Evolutionary conservation across 2,797 vertebrate species (phyloP).

Genomic region (Prionace glauca): DNA sequence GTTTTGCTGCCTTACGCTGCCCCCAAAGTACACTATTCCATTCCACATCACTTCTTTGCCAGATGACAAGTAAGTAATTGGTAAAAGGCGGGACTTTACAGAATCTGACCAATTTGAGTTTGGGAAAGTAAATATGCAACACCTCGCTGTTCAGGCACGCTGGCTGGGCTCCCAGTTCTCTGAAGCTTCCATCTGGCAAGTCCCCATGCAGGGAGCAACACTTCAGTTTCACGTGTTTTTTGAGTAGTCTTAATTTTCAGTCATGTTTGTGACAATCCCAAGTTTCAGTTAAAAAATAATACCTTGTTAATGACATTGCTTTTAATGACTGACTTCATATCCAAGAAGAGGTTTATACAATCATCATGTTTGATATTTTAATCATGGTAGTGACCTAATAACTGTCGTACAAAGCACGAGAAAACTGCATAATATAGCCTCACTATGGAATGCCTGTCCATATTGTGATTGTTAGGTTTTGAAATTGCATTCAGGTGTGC

Average conservation of each 20-base stretch:
- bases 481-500: background rate
- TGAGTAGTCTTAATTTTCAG: background rate
- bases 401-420: background rate
- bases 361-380: background rate
- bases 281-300: background rate
- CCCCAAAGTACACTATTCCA: conserved; percentile 76
- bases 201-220: background rate
- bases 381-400: background rate
- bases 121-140: background rate
- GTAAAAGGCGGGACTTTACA: background rate
- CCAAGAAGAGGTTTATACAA: too few species aligned
- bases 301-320: background rate
- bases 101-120: background rate
- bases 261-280: background rate
- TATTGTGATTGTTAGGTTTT: background rate
- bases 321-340: background rate
- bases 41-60: conserved; percentile 84
- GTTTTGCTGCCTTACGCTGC: conserved; percentile 77
- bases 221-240: background rate
- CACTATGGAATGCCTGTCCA: background rate
- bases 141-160: background rate
- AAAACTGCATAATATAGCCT: background rate
- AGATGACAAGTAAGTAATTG: conserved; percentile 88
- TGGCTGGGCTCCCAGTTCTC: background rate
- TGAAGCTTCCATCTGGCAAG: background rate